Conservation (phyloP, 2,797 vertebrate species). For the Lutjanus campechanus region DNA sequence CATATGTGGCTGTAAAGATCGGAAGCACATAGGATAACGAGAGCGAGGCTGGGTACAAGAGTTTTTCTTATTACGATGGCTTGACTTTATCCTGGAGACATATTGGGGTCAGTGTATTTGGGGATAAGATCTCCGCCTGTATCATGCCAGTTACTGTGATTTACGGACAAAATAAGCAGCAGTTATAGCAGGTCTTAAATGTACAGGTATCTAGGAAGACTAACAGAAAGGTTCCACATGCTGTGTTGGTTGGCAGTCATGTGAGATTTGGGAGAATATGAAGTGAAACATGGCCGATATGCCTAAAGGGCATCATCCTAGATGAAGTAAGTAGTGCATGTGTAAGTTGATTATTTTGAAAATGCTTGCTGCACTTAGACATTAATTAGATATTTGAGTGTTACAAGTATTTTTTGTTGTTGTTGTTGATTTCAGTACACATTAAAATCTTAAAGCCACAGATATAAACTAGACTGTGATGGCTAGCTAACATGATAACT, state of each 20-base stretch:
- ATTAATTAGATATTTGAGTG: constrained; percentile 1
- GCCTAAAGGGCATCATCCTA: constrained; percentile 34
- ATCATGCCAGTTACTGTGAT: constrained; percentile 45
- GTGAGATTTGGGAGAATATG: constrained; percentile 29
- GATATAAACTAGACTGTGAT: too few relatives aligned
- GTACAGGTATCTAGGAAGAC: constrained; percentile 20
- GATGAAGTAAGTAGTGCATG: constrained; percentile 48
- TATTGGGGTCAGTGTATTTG: constrained; percentile 59
- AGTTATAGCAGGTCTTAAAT: constrained; percentile 21
- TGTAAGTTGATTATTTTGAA: constrained; percentile 33
- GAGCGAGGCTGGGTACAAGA: constrained; percentile 11
- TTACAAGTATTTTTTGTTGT: not conserved
- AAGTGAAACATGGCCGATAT: constrained; percentile 31
- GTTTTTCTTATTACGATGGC: constrained; percentile 50
- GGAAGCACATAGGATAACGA: constrained; percentile 36
- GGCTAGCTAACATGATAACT: too few relatives aligned
- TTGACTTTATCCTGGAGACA: constrained; percentile 65
- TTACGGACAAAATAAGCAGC: constrained; percentile 39
- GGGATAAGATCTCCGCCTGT: constrained; percentile 52
- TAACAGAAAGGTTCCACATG: constrained; percentile 4
- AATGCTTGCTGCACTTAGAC: constrained; percentile 21
- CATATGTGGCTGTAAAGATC: constrained; percentile 57
- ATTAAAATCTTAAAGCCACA: too few relatives aligned
- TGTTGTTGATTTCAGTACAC: too few relatives aligned
- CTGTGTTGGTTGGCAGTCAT: constrained; percentile 5